Evolutionary conservation across 2,888 invertebrate species (phyloP), one percentile per base, ranked within the genome.

Genomic region (Lasioglossum pauxillum): DNA sequence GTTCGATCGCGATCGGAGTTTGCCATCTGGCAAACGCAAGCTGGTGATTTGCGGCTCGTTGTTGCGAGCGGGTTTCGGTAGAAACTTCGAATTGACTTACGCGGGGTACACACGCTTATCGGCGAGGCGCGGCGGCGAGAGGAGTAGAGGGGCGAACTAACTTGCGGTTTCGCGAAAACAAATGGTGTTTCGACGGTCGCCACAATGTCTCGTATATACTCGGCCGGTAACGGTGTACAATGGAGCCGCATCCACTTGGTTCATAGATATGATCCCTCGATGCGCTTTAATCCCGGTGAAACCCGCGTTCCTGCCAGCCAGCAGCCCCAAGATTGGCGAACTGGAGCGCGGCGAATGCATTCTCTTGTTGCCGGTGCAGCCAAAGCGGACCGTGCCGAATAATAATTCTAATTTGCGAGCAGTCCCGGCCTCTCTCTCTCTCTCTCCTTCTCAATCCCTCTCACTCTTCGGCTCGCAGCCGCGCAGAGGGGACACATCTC

Each of bases 241-340:
- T 88, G 84, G 82, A 76, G 60, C 85, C 80, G 83, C 85, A 83
- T 90, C 83, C 84, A 88, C 83, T 77, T 69, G 71, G 79, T 77
- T 80, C 85, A 75, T 83, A 90, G 90, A 90, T 89, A 87, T 86
- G 90, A 90, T 90, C 89, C 85, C 85, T 75, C 89, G 88, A 90
- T 89, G 90, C 90, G 84, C 90, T 90, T 90, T 90, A 91, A 90
- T 90, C 90, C 87, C 83, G 76, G 35, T 81, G 87, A 89, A 88
- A 83, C 83, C 83, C 80, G 81, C 84, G 80, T 83, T 82, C 76
- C 69, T 69, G 69, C 80, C 75, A 74, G 71, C 83, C 86, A 57
- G n/a, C 57, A 57, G n/a, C 57, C 4, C 57, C 57, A 83, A 83
- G 84, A 80, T 78, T 75, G 78, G 75, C 41, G 78, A 71, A 86